A percentile compares a stretch with the other conserved stretches of the same genome.
Conservation (phyloP, 2,797 vertebrate species). For the Hydrophis major region DNA sequence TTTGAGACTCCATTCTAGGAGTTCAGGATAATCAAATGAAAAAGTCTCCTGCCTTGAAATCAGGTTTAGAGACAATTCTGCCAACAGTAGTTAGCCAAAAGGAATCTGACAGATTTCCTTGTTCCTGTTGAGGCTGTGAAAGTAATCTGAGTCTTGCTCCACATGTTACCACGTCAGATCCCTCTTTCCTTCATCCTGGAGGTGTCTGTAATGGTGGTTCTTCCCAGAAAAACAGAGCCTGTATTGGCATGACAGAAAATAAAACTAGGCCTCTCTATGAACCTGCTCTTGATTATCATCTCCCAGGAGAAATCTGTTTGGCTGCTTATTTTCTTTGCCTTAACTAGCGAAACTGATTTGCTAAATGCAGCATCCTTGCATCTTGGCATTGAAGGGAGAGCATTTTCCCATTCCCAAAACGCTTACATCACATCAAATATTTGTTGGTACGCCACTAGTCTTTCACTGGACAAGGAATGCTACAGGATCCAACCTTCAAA, state of each 20-base stretch:
- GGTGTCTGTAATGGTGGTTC: neutral
- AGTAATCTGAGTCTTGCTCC: neutral
- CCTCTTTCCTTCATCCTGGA: neutral
- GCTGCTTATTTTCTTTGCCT: slow-evolving; percentile 18
- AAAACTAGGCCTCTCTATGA: neutral
- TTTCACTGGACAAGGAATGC: neutral
- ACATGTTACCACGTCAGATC: neutral
- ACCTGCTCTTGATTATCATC: neutral
- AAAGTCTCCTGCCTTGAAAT: neutral
- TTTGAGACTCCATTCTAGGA: neutral
- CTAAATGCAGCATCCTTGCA: neutral
- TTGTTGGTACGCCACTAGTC: no score
- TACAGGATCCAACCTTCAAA: neutral
- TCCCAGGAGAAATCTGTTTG: neutral
- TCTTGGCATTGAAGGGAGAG: neutral
- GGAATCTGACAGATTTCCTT: neutral
- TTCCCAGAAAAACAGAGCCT: neutral
- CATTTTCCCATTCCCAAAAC: neutral
- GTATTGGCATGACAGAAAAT: neutral
- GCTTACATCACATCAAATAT: neutral
- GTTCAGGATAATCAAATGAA: neutral
- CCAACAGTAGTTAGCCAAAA: neutral
- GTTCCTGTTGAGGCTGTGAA: neutral
- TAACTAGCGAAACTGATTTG: neutral
- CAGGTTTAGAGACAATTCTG: neutral